Base-by-base conservation (phyloP, 2,888 invertebrate genomes). In the Selenia dentaria region DNA sequence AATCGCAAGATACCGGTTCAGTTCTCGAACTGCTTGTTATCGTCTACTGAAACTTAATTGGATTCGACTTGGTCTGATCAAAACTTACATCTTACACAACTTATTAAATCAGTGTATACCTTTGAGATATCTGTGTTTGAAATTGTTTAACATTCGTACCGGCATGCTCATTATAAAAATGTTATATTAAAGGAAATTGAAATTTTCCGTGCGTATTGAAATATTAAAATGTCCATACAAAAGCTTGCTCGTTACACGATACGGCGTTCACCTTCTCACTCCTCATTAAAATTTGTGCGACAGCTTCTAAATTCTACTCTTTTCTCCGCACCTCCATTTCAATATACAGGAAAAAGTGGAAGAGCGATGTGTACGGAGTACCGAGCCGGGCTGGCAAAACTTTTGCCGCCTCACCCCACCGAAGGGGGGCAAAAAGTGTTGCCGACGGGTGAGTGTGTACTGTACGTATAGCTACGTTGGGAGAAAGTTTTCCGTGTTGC, bases 401-500 rank as follows among this genome's bases (percentile, higher is more conserved):
- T 89, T 91, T 90, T 86, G 73, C 84, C 83, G 57, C 82, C 87
- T 79, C 75, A 70, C 70, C 80, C 79, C 79, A 73, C 60, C 42
- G 64, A 71, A 74, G 88, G 87, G 74, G 8, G 88, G 88, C 87
- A 88, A 90, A 90, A 89, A 89, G 89, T 88, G 87, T 86, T 86
- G 85, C 86, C 87, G 86, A 80, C 87, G 85, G 88, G 86, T 81
- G 84, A 81, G 77, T 72, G 14, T 16, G 74, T 6, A 8, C 22
- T 8, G 22, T 73, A 72, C 67, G 71, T 89, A 84, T 90, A 89
- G 83, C 83, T 90, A 83, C 89, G 87, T 90, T 62, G 71, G 83
- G 83, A 87, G 89, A 90, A 90, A 90, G 89, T 90, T 90, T 90
- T 89, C 86, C 90, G 86, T 90, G 88, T 89, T 88, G 88, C 89